Percentiles rank a stretch among this genome's conserved stretches.
Conservation (phyloP, 2,113 vertebrate species). For the Peromyscus polionotus region DNA sequence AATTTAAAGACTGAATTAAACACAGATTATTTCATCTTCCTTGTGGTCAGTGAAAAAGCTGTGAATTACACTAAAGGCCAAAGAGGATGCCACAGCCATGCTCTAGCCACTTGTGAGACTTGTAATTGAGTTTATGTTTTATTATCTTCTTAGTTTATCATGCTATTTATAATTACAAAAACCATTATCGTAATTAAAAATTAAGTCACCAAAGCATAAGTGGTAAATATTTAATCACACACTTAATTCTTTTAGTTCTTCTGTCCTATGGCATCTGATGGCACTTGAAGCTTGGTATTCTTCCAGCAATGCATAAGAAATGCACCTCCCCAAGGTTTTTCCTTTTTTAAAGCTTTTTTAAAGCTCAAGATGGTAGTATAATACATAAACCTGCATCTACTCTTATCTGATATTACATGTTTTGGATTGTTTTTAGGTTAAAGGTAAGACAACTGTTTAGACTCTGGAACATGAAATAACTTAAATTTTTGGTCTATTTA, state of each 20-base stretch:
- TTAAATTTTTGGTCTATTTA: background rate
- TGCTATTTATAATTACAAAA: background rate
- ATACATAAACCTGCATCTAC: background rate
- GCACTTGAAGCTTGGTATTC: background rate
- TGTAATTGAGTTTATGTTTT: background rate
- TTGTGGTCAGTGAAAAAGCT: background rate
- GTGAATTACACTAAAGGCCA: background rate
- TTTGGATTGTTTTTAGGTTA: background rate
- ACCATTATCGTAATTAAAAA: background rate
- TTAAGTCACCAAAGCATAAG: background rate
- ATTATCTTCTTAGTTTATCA: constrained; percentile 14
- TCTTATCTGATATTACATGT: background rate
- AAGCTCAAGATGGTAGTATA: background rate
- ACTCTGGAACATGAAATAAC: background rate
- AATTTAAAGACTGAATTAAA: constrained; percentile 4
- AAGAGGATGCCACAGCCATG: background rate
- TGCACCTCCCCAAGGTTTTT: background rate
- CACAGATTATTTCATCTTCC: constrained; percentile 8
- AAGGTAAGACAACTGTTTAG: background rate
- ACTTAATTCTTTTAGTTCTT: background rate
- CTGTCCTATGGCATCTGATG: background rate
- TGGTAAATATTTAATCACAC: background rate
- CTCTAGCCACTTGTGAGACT: background rate
- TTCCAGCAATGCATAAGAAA: background rate
- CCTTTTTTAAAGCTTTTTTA: background rate